These are phyloP conservation scores for Buathra laborator DNA, from an alignment of 2,888 invertebrate genomes.

Conservation along the genomic window DNA sequence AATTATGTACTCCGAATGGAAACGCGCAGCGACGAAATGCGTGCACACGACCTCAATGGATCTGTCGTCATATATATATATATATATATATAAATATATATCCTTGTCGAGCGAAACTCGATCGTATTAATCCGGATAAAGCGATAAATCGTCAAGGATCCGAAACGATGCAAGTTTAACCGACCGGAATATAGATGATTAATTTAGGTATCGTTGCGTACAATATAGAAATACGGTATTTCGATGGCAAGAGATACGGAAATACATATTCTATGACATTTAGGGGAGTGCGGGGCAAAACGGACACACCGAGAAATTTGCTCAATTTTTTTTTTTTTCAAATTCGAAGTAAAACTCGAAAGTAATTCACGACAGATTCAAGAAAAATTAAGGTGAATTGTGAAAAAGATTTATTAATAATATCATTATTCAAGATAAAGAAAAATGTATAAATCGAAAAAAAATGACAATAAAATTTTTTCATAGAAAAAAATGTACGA, in stretches of 20 bases:
- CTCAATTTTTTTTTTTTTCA: too few relatives aligned
- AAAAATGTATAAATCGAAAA: too few relatives aligned
- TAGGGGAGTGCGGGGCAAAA: too few relatives aligned
- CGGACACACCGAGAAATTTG: too few relatives aligned
- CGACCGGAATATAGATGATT: neutral
- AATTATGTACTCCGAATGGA: neutral
- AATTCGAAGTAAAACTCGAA: too few relatives aligned
- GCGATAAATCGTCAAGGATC: conserved; percentile 2
- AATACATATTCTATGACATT: neutral
- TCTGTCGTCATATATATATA: conserved; percentile 7
- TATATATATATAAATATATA: conserved; percentile 1
- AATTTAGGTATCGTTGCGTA: neutral
- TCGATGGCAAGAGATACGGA: neutral
- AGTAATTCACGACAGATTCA: too few relatives aligned
- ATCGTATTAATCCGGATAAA: neutral
- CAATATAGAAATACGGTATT: neutral
- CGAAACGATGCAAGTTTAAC: neutral
- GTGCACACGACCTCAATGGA: too few relatives aligned
- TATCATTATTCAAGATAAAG: too few relatives aligned
- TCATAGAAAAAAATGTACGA: too few relatives aligned
- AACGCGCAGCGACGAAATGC: neutral
- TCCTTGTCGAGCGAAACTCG: conserved; percentile 6
- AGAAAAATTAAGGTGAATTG: too few relatives aligned
- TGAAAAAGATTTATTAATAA: too few relatives aligned
- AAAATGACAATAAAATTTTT: too few relatives aligned